Base-by-base conservation (phyloP, 2,888 invertebrate species). In the Macrophya alboannulata region DNA sequence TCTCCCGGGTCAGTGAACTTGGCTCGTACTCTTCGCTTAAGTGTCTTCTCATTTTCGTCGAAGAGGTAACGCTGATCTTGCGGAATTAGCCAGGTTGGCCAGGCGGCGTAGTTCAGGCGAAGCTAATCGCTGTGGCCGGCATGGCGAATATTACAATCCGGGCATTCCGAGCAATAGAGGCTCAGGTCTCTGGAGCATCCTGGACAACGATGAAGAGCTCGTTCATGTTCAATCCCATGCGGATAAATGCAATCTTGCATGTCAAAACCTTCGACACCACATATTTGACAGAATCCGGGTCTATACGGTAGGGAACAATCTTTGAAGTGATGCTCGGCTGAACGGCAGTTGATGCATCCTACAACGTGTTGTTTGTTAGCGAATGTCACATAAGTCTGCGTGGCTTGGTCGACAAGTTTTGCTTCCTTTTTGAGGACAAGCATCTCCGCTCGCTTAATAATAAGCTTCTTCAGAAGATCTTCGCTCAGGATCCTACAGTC, bases 171-270 rank as follows among this genome's bases (percentile, higher is more conserved):
- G 12, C 84, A 83, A 12, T 86, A 87, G 9, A 87, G 37, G 8
- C n/a, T 48, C 5, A 62, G 4, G 1, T 85, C 85, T 1, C 65
- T 8, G 0, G 55, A 1, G 68, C 87, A 86, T 9, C 86, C 87
- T 10, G 77, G 15, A 71, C 86, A 87, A 0, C 86, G 25, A 37
- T 79, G 68, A 9, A 86, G 71, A 9, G 85, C 77, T 43, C 43
- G n/a, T 37, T 86, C 86, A 15, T 86, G 84, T 9, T 87, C 86
- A 1, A 87, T 40, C 10, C 86, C 85, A 25, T 85, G 87, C 0
- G 86, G 86, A 25, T 85, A 86, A 0, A 85, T 85, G 12, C 85
- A 86, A 8, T 86, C 86, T 0, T 12, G 59, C 0, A 43, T 40
- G 43, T 86, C 85, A 5, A 71, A 83, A 0, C 31, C 68, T 25